These are phyloP conservation scores for Capromys pilorides DNA, from an alignment of 2,797 vertebrate species.

Conservation along the genomic window DNA sequence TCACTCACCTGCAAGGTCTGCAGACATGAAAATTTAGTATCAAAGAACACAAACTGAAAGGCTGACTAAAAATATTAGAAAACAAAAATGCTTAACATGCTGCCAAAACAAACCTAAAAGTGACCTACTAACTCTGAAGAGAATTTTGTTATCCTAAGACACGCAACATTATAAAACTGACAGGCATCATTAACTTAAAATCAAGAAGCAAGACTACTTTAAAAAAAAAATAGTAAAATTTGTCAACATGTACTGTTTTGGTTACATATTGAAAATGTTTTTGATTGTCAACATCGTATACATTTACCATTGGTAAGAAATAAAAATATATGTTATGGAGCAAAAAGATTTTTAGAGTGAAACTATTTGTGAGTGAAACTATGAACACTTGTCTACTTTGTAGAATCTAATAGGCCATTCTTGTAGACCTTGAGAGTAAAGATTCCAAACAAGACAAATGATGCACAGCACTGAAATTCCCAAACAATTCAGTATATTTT, in stretches of 20 bases:
- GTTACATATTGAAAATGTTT: constrained; percentile 74
- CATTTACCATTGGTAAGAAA: constrained; percentile 48
- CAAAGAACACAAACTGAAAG: constrained; percentile 58
- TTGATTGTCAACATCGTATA: constrained; percentile 59
- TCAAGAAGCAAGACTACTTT: constrained; percentile 74
- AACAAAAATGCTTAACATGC: constrained; percentile 72
- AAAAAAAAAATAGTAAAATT: constrained; percentile 77
- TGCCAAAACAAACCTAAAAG: constrained; percentile 64
- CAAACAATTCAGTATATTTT: constrained; percentile 66
- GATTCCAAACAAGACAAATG: constrained; percentile 61
- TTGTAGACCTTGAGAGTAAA: constrained; percentile 58
- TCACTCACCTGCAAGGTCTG: constrained; percentile 79
- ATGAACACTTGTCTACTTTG: constrained; percentile 42
- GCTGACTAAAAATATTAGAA: constrained; percentile 65
- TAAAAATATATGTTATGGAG: constrained; percentile 60
- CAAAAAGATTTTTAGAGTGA: constrained; percentile 48
- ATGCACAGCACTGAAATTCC: constrained; percentile 63
- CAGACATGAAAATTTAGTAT: constrained; percentile 60
- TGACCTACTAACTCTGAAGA: constrained; percentile 53
- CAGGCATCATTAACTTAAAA: constrained; percentile 76
- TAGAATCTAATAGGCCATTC: constrained; percentile 31
- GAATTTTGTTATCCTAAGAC: constrained; percentile 58
- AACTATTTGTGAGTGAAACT: constrained; percentile 63
- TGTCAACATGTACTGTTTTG: constrained; percentile 82
- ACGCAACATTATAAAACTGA: constrained; percentile 68